Evolutionary conservation across 2,797 vertebrate species (phyloP).

Genomic region (Syncerus caffer): DNA sequence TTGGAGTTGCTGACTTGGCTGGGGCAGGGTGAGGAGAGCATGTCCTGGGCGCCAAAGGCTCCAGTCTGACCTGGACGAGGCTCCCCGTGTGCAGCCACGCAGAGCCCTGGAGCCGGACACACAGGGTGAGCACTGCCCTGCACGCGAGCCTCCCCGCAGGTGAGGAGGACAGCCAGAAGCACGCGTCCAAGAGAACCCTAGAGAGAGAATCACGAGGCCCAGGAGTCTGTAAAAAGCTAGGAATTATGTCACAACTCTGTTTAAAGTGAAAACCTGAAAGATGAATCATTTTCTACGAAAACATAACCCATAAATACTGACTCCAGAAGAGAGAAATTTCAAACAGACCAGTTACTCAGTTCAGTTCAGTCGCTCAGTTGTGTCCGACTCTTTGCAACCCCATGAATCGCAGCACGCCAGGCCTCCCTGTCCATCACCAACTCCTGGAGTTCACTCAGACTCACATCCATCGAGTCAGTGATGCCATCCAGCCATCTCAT

Average conservation of each 20-base stretch:
- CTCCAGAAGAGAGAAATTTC: not conserved
- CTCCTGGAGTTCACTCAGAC: too few species aligned
- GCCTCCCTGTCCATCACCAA: too few species aligned
- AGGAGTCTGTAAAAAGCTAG: not conserved
- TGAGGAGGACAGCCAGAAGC: not conserved
- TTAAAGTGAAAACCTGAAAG: not conserved
- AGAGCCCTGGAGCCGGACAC: rapidly evolving
- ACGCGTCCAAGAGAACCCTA: too few species aligned
- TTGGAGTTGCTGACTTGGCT: too few species aligned
- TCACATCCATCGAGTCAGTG: too few species aligned
- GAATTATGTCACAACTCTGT: not conserved
- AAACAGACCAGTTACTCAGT: not conserved
- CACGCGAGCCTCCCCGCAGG: rapidly evolving
- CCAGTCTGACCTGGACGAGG: not conserved
- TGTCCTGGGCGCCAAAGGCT: rapidly evolving
- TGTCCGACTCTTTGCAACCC: too few species aligned
- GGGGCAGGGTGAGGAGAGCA: rapidly evolving
- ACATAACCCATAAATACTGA: not conserved
- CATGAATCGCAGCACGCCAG: too few species aligned
- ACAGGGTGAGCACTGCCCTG: rapidly evolving
- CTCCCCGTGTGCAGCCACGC: rapidly evolving
- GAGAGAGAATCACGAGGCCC: not conserved
- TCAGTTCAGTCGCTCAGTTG: too few species aligned
- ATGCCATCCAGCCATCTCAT: too few species aligned
- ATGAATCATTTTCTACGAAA: not conserved